Evolutionary conservation across 2,888 invertebrate species (phyloP), one percentile per base, ranked within the genome.

Genomic region (Exephanes ischioxanthus): DNA sequence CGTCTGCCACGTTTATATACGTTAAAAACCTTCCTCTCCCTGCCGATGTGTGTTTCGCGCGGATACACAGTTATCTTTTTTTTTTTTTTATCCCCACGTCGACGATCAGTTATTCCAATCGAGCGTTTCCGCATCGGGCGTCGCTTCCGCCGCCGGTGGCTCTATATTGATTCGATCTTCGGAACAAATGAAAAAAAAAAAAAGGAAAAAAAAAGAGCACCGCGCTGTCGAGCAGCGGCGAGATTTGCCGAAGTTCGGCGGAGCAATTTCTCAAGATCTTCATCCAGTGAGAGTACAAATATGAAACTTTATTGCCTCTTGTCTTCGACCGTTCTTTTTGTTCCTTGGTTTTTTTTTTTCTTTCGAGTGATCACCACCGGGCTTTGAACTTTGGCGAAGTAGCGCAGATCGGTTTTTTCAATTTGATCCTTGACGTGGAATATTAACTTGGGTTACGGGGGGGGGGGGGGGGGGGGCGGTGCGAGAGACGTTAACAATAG

Each of bases 41-140:
- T 66, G 26, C 55, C 37, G 68, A 77, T 51, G 80, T 80, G 63
- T 83, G 68, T 78, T 58, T 67, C 72, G 51, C 66, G 33, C 61
- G 41, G 68, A 78, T 80, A 81, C 73, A 48, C 51, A 41, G 48
- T 70, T 58, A 55, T 41, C 55, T 67, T 76, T 45, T 33, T 73
- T 76, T 45, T 33, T 73, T 61, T 58, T 58, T 11, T 22, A 58
- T 45, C 51, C n/a, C 45, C 51, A 48, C 58, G 61, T 48, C 73
- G 48, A 75, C 71, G 75, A 85, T 85, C 85, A 61, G 71, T 82
- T 85, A 79, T 82, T 76, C 75, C 70, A 71, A 79, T 70, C 78
- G 80, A 78, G 55, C 75, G 58, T 76, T 85, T 70, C 63, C 51
- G 48, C 53, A 48, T 45, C 16, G 70, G 58, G 71, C 11, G 11